Conservation (phyloP, 2,888 invertebrate species). For the Amphipoea lucens region DNA sequence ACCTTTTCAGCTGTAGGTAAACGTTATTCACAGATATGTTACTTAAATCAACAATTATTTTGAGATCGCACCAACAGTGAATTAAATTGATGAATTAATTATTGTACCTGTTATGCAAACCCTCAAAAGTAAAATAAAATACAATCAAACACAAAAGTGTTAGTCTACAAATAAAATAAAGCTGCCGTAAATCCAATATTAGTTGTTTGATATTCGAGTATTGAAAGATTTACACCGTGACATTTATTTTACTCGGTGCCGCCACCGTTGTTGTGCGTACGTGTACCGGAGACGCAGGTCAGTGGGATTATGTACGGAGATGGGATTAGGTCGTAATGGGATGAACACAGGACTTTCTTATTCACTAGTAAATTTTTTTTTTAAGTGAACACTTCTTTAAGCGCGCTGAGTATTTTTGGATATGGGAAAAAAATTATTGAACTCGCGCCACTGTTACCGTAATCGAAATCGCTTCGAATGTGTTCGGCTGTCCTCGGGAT, state of each 20-base stretch:
- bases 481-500: too few species aligned
- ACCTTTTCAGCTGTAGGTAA: too few species aligned
- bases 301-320: not conserved
- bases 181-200: conserved; percentile 45
- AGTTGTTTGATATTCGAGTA: conserved; percentile 61
- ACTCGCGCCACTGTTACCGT: too few species aligned
- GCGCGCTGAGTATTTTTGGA: too few species aligned
- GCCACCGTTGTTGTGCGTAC: conserved; percentile 46
- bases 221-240: conserved; percentile 68
- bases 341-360: not conserved
- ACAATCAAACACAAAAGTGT: conserved; percentile 32
- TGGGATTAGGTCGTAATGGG: too few species aligned
- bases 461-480: too few species aligned
- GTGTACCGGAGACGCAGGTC: conserved; percentile 53
- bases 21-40: too few species aligned
- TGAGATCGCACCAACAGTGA: too few species aligned
- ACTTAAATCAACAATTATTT: too few species aligned
- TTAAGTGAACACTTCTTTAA: too few species aligned
- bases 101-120: not conserved
- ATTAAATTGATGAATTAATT: too few species aligned
- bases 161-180: conserved; percentile 52
- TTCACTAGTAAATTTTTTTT: not conserved
- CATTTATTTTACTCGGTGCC: conserved; percentile 71
- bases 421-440: too few species aligned
- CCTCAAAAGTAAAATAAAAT: conserved; percentile 2